Base-by-base conservation (phyloP, 2,797 vertebrate species). In the Sphaeramia orbicularis region DNA sequence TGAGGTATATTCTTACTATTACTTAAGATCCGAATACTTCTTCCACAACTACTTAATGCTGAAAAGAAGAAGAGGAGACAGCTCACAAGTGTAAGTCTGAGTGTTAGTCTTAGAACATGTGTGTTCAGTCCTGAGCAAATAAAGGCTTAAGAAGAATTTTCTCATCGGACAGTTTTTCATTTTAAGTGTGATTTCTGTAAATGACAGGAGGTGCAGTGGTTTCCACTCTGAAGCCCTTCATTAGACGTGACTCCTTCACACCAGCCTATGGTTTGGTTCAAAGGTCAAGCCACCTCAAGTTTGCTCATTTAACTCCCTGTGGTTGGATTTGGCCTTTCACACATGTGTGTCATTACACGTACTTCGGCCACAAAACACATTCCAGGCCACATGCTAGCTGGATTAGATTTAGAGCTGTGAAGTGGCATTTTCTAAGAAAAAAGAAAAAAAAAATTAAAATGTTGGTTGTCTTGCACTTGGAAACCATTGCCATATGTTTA, bases 401-500 rank as follows among this genome's bases (percentile, higher is more conserved):
- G 78, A 91, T 87, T 84, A 84, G 82, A 86, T 83, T 83, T 80
- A 85, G 66, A 72, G 51, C 78, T 85, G 80, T 78, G 83, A 83
- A 86, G 84, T 83, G 59, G 66, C 63, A 47, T 68, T 88, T 82
- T 79, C 35, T 32, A 16, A 53, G 35, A 62, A 63, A 58, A 57
- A 49, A 73, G 57, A 45, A 7, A 24, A 61, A 66, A 54, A 54
- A 42, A 68, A 84, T 84, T 62, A 82, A 87, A 87, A 80, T 65
- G 81, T 81, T 72, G 83, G 86, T 87, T 83, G 80, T 60, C 71
- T 83, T 13, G 78, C 67, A 64, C 79, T 88, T 81, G 79, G 77
- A 86, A 90, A 89, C 62, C 66, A 83, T 68, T 68, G 63, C 90
- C 91, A 89, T 90, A 84, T 92, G 90, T 92, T 93, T 93, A 91